Base-by-base conservation (phyloP, 2,113 vertebrate genomes). In the Callaeas wilsoni region DNA sequence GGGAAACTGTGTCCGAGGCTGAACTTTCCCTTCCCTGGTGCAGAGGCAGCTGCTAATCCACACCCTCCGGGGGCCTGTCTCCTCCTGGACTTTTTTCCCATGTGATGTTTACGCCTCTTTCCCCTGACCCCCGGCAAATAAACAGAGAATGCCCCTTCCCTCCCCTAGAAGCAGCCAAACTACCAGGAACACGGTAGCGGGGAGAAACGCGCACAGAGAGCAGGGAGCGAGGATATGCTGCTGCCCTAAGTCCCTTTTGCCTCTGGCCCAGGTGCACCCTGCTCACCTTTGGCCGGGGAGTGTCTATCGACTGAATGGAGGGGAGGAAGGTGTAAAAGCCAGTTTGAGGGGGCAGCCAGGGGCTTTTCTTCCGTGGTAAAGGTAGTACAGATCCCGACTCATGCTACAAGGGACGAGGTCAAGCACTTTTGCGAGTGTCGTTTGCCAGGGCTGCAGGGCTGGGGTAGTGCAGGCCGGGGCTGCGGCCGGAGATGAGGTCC, bases 161-260 rank as follows among this genome's bases (percentile, higher is more conserved):
- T 37, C 3, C 13, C 16, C 16, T 8, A 25, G 33, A 29, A 21
- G 25, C 33, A n/a, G 30, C 47, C 41, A 33, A 84, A 33, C 10
- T 4, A 8, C 37, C 71, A 7, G 0, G 30, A 46, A 9, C 32
- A 20, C 6, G 1, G 7, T 4, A 12, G 25, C 8, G 19, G 6
- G 46, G 13, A 14, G 41, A 41, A 64, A 41, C 0, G 16, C 14
- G 9, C 37, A 4, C 30, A 17, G 59, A 30, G 59, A 33, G 17
- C 2, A 3, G 25, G 37, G 10, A 37, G 9, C 0, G 20, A 64
- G 35, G 47, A 46, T 12, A 4, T 16, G 35, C 33, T 30, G 32
- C 32, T 27, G 39, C 27, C 5, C 0, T 37, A 37, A 70, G 26
- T 32, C 10, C 20, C 46, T 53, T 30, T 30, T 22, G 49, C 39